These are phyloP conservation scores for Macrotis lagotis DNA, from an alignment of 2,113 vertebrate genomes.

Conservation along the genomic window DNA sequence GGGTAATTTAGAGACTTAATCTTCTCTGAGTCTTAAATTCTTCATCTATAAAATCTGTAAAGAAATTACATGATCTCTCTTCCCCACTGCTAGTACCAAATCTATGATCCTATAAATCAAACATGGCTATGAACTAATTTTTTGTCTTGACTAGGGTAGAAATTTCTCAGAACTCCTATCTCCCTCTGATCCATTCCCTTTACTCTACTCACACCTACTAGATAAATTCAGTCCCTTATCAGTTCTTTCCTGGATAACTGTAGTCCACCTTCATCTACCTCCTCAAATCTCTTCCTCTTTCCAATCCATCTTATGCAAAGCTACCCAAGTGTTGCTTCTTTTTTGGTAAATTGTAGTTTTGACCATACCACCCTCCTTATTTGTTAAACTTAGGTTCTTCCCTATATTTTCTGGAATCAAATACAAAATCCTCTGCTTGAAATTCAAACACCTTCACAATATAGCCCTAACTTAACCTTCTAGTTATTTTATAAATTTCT, in stretches of 20 bases:
- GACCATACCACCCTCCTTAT: background rate
- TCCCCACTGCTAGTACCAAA: background rate
- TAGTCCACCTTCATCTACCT: background rate
- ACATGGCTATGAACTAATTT: background rate
- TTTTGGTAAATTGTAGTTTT: conserved; percentile 5
- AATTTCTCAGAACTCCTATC: background rate
- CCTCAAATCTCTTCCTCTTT: background rate
- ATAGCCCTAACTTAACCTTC: background rate
- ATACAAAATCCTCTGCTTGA: background rate
- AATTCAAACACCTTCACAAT: background rate
- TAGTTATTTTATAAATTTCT: background rate
- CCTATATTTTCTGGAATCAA: background rate
- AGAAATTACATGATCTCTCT: background rate
- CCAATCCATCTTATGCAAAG: background rate
- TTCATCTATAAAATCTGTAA: background rate
- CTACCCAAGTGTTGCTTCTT: background rate
- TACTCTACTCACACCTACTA: background rate
- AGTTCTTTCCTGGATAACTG: background rate
- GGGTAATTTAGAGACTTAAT: background rate
- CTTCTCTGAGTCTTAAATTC: background rate
- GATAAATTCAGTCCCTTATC: background rate
- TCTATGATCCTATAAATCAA: background rate
- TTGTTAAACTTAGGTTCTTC: background rate
- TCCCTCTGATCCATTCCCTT: background rate
- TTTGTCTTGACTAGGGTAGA: background rate